Evolutionary conservation across 1,140 invertebrate species (phyloP), one percentile per base, ranked within the genome.

Genomic region (Onthophagus taurus): DNA sequence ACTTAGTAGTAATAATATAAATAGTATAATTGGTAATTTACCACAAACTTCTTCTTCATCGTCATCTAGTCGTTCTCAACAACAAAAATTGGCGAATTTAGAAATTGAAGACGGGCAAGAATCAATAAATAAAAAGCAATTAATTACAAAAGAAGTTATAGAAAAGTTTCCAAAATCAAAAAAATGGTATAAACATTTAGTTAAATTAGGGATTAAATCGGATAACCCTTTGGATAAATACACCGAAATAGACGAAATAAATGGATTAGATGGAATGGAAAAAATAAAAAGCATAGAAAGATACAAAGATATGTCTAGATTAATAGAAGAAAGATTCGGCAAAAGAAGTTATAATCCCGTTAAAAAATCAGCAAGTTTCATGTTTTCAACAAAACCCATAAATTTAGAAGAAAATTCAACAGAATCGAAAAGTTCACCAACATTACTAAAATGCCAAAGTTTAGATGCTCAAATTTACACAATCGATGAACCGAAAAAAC

Each of bases 241-340:
- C 19, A 11, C 26, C 12, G 53, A 53, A 12, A 4, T 44, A 3
- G 46, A 39, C 38, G 49, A 53, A 18, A n/a, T n/a, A n/a, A n/a
- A n/a, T n/a, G 39, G 47, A 16, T 36, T 50, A 31, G 56, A 55
- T 26, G 54, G 54, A 3, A 44, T 49, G 31, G 58, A 60, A 26
- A 58, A 60, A 34, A 48, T 53, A 17, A 49, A 50, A 31, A 55
- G 47, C 38, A 60, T 57, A 17, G 58, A 60, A 18, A 29, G 58
- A 33, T 60, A 60, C 33, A 60, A 60, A 36, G 58, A 60, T 33
- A 60, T 60, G 58, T 60, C 58, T 9, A 59, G 55, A 38, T 47
- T 60, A 34, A 60, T 60, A 12, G 58, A 60, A 31, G 58, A 60
- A 30, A 57, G 53, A 43, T 58, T 60, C 30, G 54, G 54, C 16